Evolutionary conservation across 2,113 vertebrate species (phyloP).

Genomic region (Tricholaema leucomelas): DNA sequence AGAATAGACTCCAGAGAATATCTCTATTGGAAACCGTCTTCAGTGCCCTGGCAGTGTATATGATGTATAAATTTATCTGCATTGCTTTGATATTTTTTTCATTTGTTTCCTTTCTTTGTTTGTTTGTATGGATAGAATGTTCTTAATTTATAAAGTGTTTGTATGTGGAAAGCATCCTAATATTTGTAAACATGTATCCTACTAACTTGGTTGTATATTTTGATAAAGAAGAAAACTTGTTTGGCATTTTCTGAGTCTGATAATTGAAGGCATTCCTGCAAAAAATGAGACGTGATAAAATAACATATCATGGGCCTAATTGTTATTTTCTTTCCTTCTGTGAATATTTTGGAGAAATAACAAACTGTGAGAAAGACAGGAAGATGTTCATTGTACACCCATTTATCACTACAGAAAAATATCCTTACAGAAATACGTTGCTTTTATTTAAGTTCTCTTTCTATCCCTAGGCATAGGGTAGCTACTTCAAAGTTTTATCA

Average conservation of each 20-base stretch:
- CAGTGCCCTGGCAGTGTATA: not conserved
- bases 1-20: not conserved
- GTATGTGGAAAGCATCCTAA: not conserved
- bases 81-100: not conserved
- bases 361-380: not conserved
- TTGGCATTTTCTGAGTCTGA: not conserved
- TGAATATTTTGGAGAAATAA: not conserved
- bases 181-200: not conserved
- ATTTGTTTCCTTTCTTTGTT: not conserved
- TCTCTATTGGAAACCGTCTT: not conserved
- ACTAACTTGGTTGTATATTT: not conserved
- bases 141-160: not conserved
- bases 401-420: not conserved
- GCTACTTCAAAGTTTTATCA: conserved; percentile 21
- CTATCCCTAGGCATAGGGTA: not conserved
- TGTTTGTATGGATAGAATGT: not conserved
- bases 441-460: not conserved
- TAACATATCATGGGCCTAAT: not conserved
- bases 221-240: not conserved
- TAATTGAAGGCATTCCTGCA: not conserved
- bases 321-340: not conserved
- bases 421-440: not conserved
- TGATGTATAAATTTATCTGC: not conserved
- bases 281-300: not conserved
- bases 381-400: not conserved